These are phyloP conservation scores for Drosophila busckii DNA, from an alignment of 1,140 invertebrate species.

Conservation along the genomic window DNA sequence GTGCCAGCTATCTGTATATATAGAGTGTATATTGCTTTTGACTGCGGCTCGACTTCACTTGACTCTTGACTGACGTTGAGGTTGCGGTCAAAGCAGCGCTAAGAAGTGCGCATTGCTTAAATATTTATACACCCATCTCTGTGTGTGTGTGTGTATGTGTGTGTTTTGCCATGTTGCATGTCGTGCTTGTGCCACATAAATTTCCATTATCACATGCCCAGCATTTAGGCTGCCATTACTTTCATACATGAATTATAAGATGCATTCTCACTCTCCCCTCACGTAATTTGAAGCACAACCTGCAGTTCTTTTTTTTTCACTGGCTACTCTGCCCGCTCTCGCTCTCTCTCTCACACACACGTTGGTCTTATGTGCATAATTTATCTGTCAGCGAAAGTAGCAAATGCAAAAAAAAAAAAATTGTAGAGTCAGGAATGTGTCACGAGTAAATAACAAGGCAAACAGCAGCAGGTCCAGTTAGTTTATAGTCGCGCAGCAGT, in stretches of 20 bases:
- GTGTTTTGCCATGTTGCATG: background rate
- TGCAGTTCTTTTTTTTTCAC: background rate
- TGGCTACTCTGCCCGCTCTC: conserved; percentile 11
- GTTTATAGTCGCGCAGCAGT: conserved; percentile 22
- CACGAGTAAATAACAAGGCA: background rate
- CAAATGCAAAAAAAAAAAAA: conserved; percentile 14
- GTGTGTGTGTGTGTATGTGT: conserved; percentile 5
- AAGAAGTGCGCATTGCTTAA: conserved; percentile 49
- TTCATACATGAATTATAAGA: conserved; percentile 68
- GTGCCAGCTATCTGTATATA: conserved; percentile 9
- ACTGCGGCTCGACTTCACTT: background rate
- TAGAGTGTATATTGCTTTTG: no score
- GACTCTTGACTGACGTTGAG: conserved; percentile 14
- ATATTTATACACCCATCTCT: conserved; percentile 50
- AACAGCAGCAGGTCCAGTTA: conserved; percentile 22
- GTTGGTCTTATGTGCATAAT: conserved; percentile 60
- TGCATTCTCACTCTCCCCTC: conserved; percentile 30
- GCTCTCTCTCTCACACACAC: conserved; percentile 29
- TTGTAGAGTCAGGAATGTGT: background rate
- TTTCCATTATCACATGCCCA: conserved; percentile 71
- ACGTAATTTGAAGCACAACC: background rate
- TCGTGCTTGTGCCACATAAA: conserved; percentile 58
- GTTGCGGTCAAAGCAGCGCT: conserved; percentile 26
- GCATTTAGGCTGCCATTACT: conserved; percentile 69
- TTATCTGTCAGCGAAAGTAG: conserved; percentile 57